Conservation (phyloP, 2,888 invertebrate species). For the Apamea anceps region DNA sequence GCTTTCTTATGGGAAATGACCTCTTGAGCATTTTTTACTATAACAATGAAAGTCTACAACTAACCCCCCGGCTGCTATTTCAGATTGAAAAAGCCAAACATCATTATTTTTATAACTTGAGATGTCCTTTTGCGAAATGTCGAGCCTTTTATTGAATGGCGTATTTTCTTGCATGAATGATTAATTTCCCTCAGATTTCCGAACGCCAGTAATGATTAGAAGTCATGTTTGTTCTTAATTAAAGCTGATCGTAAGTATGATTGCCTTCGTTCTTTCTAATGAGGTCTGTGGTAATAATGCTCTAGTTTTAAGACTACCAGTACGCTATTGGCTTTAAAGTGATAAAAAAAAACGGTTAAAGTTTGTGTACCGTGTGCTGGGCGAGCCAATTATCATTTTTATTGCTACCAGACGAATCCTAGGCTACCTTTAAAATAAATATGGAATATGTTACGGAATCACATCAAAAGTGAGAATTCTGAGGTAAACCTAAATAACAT, state of each 20-base stretch:
- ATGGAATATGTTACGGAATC: background rate
- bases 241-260: background rate
- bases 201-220: background rate
- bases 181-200: background rate
- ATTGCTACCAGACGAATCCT: background rate
- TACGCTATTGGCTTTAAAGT: background rate
- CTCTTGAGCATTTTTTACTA: too few species aligned
- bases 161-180: background rate
- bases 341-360: slow-evolving; percentile 2
- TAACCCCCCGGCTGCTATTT: too few species aligned
- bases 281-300: background rate
- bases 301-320: background rate
- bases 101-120: too few species aligned
- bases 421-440: slow-evolving; percentile 16
- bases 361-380: background rate
- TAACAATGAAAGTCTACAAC: too few species aligned
- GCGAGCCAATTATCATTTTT: slow-evolving; percentile 33
- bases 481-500: background rate
- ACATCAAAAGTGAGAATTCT: background rate
- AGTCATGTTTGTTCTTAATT: slow-evolving; percentile 7
- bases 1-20: too few species aligned
- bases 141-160: background rate
- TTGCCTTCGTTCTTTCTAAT: slow-evolving; percentile 5
- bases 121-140: background rate
- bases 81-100: too few species aligned